phyloP scores from a whole-genome alignment of 2,113 vertebrate genomes.

The Crotalus helleri region DNA sequence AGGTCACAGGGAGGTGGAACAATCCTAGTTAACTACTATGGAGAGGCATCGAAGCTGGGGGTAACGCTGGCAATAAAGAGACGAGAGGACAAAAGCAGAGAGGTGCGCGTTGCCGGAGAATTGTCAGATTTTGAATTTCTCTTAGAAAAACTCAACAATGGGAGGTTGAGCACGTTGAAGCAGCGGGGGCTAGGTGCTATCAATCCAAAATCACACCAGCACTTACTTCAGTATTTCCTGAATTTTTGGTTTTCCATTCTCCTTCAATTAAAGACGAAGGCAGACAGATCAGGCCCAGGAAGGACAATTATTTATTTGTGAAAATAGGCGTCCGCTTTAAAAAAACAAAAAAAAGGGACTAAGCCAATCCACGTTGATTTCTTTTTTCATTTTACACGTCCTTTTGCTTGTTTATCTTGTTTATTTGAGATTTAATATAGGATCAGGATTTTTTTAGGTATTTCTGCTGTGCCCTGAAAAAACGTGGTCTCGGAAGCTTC shows the following conservation, averaged over 20 bases:
- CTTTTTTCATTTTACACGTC: background rate
- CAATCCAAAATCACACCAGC: background rate
- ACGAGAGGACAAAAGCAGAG: background rate
- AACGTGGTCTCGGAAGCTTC: background rate
- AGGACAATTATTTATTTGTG: background rate
- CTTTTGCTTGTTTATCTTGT: background rate
- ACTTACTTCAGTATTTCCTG: background rate
- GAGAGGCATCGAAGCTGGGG: background rate
- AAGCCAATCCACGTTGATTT: background rate
- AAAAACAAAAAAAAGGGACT: too few relatives aligned
- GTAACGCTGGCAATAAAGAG: background rate
- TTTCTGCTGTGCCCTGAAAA: background rate
- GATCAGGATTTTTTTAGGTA: background rate
- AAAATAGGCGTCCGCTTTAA: background rate
- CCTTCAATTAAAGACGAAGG: background rate
- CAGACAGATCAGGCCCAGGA: background rate
- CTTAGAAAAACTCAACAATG: too few relatives aligned
- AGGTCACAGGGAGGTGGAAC: fast-evolving
- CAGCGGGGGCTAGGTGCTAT: too few relatives aligned
- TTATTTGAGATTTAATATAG: too few relatives aligned
- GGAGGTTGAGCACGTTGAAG: too few relatives aligned
- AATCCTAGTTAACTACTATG: background rate
- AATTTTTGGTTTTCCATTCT: background rate
- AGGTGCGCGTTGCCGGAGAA: too few relatives aligned
- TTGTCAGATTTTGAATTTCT: background rate